Conservation (phyloP, 2,797 vertebrate genomes). For the Tiaroga cobitis region DNA sequence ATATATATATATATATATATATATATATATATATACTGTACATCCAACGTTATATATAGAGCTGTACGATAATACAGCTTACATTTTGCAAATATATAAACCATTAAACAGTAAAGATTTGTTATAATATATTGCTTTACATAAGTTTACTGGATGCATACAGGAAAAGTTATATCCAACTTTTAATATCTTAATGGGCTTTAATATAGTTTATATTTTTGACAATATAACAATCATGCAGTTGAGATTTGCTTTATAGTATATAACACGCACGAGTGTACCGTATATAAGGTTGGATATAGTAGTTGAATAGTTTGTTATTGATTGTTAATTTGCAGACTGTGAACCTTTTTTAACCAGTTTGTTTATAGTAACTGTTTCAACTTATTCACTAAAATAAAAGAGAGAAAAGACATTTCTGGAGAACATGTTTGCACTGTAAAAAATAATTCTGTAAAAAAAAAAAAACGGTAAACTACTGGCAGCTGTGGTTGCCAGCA, state of each 20-base stretch:
- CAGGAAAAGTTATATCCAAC: background rate
- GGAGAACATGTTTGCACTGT: background rate
- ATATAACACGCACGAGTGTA: background rate
- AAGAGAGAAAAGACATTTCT: background rate
- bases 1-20: too few relatives aligned
- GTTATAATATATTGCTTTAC: background rate
- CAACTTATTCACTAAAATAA: background rate
- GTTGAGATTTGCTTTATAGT: background rate
- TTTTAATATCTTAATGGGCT: background rate
- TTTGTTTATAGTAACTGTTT: background rate
- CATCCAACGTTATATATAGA: too few relatives aligned
- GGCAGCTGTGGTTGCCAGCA: too few relatives aligned
- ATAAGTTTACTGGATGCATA: background rate
- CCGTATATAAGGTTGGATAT: background rate
- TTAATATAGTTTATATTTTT: background rate
- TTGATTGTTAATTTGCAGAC: background rate
- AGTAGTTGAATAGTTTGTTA: background rate
- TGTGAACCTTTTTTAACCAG: background rate
- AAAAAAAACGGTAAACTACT: too few relatives aligned
- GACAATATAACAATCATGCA: too few relatives aligned
- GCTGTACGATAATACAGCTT: too few relatives aligned
- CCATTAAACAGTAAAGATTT: background rate
- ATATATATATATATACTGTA: too few relatives aligned
- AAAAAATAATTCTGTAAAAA: too few relatives aligned
- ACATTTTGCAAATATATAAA: too few relatives aligned